A percentile compares a stretch with the other conserved stretches of the same genome.
phyloP scores from a whole-genome alignment of 2,797 vertebrate genomes.

The Cuculus canorus region DNA sequence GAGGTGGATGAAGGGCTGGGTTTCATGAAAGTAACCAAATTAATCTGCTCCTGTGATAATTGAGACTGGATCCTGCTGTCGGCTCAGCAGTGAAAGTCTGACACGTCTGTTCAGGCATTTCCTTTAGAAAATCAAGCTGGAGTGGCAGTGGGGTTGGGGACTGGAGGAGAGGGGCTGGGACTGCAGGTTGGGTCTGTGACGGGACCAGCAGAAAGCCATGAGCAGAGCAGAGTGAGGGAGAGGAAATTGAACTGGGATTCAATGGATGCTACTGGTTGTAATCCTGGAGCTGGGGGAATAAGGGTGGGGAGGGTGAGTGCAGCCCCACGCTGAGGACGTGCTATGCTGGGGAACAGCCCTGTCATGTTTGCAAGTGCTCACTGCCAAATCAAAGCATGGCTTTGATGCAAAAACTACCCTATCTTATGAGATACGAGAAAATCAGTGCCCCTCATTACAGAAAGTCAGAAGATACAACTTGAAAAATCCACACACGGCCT shows the following conservation, averaged over 20 bases:
- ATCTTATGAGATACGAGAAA: background rate
- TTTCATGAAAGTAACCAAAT: background rate
- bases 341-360: background rate
- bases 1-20: background rate
- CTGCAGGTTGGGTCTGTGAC: rapidly evolving
- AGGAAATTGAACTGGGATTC: background rate
- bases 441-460: background rate
- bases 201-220: background rate
- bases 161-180: background rate
- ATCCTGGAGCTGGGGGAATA: background rate
- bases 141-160: background rate
- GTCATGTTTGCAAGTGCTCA: background rate
- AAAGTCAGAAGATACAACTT: background rate
- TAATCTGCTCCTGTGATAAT: background rate
- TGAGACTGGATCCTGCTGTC: background rate
- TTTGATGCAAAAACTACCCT: background rate
- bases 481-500: background rate
- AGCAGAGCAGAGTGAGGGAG: background rate
- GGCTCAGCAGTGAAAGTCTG: background rate
- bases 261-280: background rate
- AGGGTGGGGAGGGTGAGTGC: background rate
- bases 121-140: background rate
- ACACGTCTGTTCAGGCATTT: background rate
- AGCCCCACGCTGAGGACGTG: background rate
- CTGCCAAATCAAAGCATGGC: background rate